phyloP scores from a whole-genome alignment of 2,888 invertebrate species.

The Lasioglossum morio region DNA sequence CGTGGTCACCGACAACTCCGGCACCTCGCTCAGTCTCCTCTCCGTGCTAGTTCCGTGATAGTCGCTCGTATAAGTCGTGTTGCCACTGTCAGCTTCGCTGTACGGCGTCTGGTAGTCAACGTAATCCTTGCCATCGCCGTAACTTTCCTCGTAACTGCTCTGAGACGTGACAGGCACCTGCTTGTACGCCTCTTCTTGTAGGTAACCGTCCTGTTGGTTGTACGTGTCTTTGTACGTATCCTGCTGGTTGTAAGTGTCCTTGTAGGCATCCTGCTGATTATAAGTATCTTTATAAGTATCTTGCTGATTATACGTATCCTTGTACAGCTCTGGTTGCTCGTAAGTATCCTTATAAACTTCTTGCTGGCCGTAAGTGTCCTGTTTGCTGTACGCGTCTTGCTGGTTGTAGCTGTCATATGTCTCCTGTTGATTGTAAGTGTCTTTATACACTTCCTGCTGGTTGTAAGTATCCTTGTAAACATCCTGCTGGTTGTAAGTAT shows the following conservation, averaged over 20 bases:
- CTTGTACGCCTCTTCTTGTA: slow-evolving; percentile 52
- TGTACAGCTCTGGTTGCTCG: slow-evolving; percentile 31
- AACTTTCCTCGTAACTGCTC: slow-evolving; percentile 74
- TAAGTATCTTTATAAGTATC: slow-evolving; percentile 68
- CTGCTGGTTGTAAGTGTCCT: slow-evolving; percentile 18
- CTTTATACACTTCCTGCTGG: slow-evolving; percentile 42
- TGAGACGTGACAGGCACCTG: slow-evolving; percentile 66
- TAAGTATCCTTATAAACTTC: slow-evolving; percentile 32
- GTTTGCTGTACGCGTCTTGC: slow-evolving; percentile 24
- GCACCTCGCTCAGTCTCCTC: slow-evolving; percentile 77
- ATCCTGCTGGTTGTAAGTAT: slow-evolving; percentile 20
- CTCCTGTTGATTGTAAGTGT: slow-evolving; percentile 34
- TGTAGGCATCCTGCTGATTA: slow-evolving; percentile 58
- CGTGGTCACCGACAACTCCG: slow-evolving; percentile 80
- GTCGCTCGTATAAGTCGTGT: slow-evolving; percentile 69
- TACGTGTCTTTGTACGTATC: slow-evolving; percentile 72
- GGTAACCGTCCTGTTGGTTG: slow-evolving; percentile 34
- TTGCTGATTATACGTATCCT: slow-evolving; percentile 37
- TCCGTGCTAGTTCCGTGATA: slow-evolving; percentile 69
- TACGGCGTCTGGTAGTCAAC: slow-evolving; percentile 77
- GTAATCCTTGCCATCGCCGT: slow-evolving; percentile 73
- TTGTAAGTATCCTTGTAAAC: slow-evolving; percentile 16
- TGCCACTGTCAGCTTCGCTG: slow-evolving; percentile 73
- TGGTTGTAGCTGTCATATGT: slow-evolving; percentile 22
- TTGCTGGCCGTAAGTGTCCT: slow-evolving; percentile 29